Evolutionary conservation across 1,140 invertebrate species (phyloP).

Genomic region (Polypedilum vanderplanki): DNA sequence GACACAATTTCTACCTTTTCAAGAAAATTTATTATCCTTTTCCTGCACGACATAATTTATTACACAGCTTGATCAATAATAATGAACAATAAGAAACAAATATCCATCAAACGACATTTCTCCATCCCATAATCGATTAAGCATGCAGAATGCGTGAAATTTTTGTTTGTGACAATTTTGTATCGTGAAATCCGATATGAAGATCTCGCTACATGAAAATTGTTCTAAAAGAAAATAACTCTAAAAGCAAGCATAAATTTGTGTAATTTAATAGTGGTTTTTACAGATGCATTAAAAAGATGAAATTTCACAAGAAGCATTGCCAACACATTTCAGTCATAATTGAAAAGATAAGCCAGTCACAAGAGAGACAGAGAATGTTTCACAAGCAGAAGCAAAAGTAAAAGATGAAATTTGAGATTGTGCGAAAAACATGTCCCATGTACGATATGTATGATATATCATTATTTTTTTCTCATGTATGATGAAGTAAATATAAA

Average conservation of each 20-base stretch:
- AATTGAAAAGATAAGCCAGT: not conserved
- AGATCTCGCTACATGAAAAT: not conserved
- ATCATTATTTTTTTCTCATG: no score
- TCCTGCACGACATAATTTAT: no score
- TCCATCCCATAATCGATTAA: not conserved
- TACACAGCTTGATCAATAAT: no score
- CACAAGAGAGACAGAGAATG: not conserved
- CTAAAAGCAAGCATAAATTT: no score
- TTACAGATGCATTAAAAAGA: not conserved
- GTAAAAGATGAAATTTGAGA: not conserved
- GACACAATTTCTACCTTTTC: no score
- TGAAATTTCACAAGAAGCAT: slow-evolving; percentile 4
- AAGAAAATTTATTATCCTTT: no score
- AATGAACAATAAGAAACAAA: no score
- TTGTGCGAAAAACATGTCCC: slow-evolving; percentile 16
- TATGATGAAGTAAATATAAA: no score
- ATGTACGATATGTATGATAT: not conserved
- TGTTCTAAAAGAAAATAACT: not conserved
- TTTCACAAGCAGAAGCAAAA: not conserved
- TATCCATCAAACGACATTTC: not conserved
- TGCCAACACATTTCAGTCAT: not conserved
- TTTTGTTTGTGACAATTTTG: not conserved
- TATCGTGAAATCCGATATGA: not conserved
- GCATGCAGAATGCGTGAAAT: slow-evolving; percentile 9
- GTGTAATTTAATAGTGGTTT: not conserved